Evolutionary conservation across 2,888 invertebrate genomes (phyloP).

Genomic region (Incurvaria masculella): DNA sequence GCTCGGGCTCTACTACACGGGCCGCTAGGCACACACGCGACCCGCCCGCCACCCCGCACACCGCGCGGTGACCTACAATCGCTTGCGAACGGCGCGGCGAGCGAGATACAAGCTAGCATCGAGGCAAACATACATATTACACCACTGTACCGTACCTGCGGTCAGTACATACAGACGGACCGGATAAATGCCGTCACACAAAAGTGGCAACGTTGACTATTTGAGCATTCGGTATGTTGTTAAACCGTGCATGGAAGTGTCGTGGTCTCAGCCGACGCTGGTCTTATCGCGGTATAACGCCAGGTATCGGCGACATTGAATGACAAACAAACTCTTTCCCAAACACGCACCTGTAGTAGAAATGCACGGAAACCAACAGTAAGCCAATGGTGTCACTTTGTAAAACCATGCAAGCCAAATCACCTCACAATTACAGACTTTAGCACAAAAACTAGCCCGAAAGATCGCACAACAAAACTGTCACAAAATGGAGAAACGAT

Average conservation of each 20-base stretch:
- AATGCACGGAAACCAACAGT: not conserved
- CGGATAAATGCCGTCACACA: no score
- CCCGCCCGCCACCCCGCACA: slow-evolving; percentile 22
- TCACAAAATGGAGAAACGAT: slow-evolving; percentile 65
- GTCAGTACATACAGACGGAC: no score
- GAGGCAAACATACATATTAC: not conserved
- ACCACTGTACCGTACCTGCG: no score
- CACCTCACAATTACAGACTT: slow-evolving; percentile 7
- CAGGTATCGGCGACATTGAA: not conserved
- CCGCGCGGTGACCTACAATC: slow-evolving; percentile 57
- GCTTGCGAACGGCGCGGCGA: slow-evolving; percentile 25
- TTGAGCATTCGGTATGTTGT: not conserved
- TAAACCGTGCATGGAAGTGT: not conserved
- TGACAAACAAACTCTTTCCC: not conserved
- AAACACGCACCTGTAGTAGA: not conserved
- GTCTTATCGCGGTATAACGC: not conserved
- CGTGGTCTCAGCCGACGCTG: not conserved
- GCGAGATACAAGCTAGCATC: slow-evolving; percentile 17
- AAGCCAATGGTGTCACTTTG: not conserved
- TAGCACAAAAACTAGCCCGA: slow-evolving; percentile 24
- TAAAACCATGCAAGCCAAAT: not conserved
- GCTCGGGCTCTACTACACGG: slow-evolving; percentile 34
- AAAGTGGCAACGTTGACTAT: not conserved
- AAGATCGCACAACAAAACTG: slow-evolving; percentile 61
- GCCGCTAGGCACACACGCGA: slow-evolving; percentile 50